Evolutionary conservation across 1,140 invertebrate genomes (phyloP).

Genomic region (Stenopsyche tienmushanensis): DNA sequence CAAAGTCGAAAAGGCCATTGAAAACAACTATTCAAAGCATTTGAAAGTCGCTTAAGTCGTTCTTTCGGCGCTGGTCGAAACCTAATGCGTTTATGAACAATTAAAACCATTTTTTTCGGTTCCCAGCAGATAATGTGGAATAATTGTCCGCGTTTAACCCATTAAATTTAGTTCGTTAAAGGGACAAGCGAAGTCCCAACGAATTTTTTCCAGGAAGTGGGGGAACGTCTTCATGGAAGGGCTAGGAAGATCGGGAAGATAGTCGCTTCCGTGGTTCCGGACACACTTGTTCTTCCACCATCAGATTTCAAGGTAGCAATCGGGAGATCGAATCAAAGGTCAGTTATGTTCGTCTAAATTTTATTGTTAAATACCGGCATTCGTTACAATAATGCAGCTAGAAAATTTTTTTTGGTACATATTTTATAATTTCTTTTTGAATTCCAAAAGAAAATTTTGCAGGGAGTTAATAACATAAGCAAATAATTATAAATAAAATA

Average conservation of each 20-base stretch:
- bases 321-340: constrained; percentile 12
- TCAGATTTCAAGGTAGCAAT: neutral
- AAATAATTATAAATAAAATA: constrained; percentile 15
- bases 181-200: constrained; percentile 34
- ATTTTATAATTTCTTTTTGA: too few relatives aligned
- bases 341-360: neutral
- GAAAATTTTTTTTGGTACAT: too few relatives aligned
- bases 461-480: neutral
- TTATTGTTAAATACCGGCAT: neutral
- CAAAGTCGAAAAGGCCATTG: too few relatives aligned
- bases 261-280: neutral
- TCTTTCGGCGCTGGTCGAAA: neutral
- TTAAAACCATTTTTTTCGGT: constrained; percentile 30
- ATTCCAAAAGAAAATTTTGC: too few relatives aligned
- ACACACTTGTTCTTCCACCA: neutral
- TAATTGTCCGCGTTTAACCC: constrained; percentile 7
- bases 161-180: constrained; percentile 5
- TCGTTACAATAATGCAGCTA: too few relatives aligned
- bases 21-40: too few relatives aligned
- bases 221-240: constrained; percentile 23
- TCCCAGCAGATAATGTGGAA: constrained; percentile 31
- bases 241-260: neutral
- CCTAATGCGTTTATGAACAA: constrained; percentile 15
- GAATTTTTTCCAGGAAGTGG: constrained; percentile 31
- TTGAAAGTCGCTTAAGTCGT: neutral